Evolutionary conservation across 2,113 vertebrate species (phyloP), one percentile per base, ranked within the genome.

Genomic region (Paradoxurus hermaphroditus): DNA sequence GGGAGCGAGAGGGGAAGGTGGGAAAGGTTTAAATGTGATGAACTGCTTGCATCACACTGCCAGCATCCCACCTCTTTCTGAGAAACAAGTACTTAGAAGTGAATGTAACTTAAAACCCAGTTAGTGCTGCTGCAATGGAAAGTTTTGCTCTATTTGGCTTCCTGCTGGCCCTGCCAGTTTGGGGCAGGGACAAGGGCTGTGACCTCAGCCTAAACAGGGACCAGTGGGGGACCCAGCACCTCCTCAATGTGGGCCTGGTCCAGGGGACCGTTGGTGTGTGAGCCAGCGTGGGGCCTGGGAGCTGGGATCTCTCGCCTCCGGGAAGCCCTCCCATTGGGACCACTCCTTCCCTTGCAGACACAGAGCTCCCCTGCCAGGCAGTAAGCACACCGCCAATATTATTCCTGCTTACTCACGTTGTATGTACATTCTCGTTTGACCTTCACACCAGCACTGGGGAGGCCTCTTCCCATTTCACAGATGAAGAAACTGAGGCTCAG

Each of bases 51-150:
- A 31, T 14, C 2, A 19, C 11, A 46, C 31, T 9, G 0, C 3
- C 8, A 0, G 29, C 1, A 0, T 46, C 72, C 75, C 81, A 68
- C 39, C 23, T 53, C 73, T 84, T 91, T 68, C 86, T 86, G 72
- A 95, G 79, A 96, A 84, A 39, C 9, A 83, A 79, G 68, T 49
- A 39, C 59, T 70, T 62, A 90, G n/a, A 73, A 78, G 89, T 46
- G 91, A 86, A 77, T 53, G 49, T 49, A 81, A 36, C 87, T 81
- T 75, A 92, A 86, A 83, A 73, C n/a, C 49, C 84, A 90, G 79
- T 73, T 46, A 53, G 41, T 0, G 1, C 49, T 10, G 9, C 75
- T 65, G 27, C 73, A 79, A 79, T 81, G 73, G 92, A 63, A 72
- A 39, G 13, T 39, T 65, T 16, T 25, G 4, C 75, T 68, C 0